Percentiles rank a stretch among this genome's conserved stretches.
Conservation (phyloP, 2,888 invertebrate species). For the Caenorhabditis wallacei region DNA sequence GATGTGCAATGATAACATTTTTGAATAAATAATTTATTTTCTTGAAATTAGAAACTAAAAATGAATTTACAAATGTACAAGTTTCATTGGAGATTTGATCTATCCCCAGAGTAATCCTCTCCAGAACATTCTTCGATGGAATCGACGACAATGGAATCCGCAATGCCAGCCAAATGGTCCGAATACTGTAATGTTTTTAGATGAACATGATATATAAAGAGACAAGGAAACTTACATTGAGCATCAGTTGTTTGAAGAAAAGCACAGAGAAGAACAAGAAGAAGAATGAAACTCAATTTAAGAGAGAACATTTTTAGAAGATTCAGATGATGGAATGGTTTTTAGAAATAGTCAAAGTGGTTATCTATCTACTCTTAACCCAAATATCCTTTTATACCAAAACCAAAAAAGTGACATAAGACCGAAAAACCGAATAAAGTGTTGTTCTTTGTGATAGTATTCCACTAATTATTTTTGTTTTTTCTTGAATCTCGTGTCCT, state of each 20-base stretch:
- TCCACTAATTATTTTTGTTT: conserved; percentile 5
- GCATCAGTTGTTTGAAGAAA: conserved; percentile 17
- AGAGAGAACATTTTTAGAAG: conserved; percentile 1
- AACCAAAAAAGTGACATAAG: neutral
- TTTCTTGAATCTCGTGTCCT: neutral
- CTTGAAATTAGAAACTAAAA: neutral
- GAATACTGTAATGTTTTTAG: conserved; percentile 47
- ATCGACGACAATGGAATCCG: conserved; percentile 47
- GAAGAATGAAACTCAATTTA: conserved; percentile 1
- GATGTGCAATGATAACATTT: too few relatives aligned
- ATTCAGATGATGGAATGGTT: neutral
- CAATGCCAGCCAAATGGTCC: conserved; percentile 29
- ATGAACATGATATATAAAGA: neutral
- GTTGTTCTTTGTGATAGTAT: conserved; percentile 1
- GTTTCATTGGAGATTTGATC: neutral
- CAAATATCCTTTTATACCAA: neutral
- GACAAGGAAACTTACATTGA: conserved; percentile 21
- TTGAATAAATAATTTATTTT: neutral
- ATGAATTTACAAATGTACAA: conserved; percentile 1
- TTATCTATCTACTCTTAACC: neutral
- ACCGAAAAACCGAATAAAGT: neutral
- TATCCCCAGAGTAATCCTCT: conserved; percentile 32
- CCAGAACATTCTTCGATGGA: conserved; percentile 52
- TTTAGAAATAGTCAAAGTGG: neutral
- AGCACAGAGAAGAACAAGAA: conserved; percentile 26